Evolutionary conservation across 1,140 invertebrate genomes (phyloP), one percentile per base, ranked within the genome.

Genomic region (Drosophila takahashii): DNA sequence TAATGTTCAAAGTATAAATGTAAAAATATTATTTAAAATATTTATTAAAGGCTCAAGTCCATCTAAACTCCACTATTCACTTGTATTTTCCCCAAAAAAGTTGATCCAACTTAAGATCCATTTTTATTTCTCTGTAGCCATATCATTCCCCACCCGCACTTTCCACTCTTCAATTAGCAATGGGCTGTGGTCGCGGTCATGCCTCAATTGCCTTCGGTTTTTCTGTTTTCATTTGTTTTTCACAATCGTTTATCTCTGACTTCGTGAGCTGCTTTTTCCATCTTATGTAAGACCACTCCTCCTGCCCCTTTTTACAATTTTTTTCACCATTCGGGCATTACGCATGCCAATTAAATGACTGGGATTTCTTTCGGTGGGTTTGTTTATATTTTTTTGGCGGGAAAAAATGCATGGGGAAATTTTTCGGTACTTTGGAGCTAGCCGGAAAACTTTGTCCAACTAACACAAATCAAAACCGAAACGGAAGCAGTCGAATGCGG

Each of bases 401-500:
- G 56, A 53, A 77, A 77, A 64, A 32, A 32, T 29, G 13, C 27
- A 42, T 50, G 48, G 51, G 44, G 39, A 74, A 74, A 74, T 69
- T 66, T 18, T 29, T 34, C 10, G 48, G 34, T 32, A 26, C n/a
- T 45, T 65, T 8, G 44, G 60, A 47, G 27, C 16, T 47, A 59
- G 51, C 73, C 70, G 75, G 79, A 81, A 81, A 81, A 81, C 36
- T 74, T 48, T 70, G 65, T 27, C 41, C 56, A 65, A 80, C 60
- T 79, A 59, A 69, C 61, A 60, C 39, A 79, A 74, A 69, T 47
- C 77, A 78, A 48, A 7, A 64, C 58, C 45, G 42, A 80, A 85
- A 85, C 78, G 81, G 81, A 85, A 85, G 75, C 60, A 34, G 16
- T 32, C 54, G 61, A 78, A 86, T 65, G 81, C 81, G 81, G 81